These are phyloP conservation scores for Dione vanillae DNA, from an alignment of 2,888 invertebrate genomes.

Conservation along the genomic window DNA sequence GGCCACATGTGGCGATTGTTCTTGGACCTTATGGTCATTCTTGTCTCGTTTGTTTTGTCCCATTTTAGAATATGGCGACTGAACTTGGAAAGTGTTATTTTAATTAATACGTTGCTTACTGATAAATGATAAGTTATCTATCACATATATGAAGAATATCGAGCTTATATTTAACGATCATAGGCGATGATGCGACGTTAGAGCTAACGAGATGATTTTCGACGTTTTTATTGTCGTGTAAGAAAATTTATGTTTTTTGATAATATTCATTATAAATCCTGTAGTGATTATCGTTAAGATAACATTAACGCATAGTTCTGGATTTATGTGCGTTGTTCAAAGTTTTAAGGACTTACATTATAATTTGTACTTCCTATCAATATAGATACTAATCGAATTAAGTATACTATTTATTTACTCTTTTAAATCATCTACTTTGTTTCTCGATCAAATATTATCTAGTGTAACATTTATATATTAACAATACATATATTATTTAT, in stretches of 20 bases:
- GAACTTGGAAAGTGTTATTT: slow-evolving; percentile 74
- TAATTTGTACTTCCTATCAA: slow-evolving; percentile 7
- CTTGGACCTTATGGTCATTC: slow-evolving; percentile 82
- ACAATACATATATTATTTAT: too few relatives aligned
- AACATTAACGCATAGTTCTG: slow-evolving; percentile 17
- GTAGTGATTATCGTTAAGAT: slow-evolving; percentile 25
- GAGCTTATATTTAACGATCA: slow-evolving; percentile 19
- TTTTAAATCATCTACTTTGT: too few relatives aligned
- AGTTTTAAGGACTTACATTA: slow-evolving; percentile 17
- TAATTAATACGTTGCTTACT: slow-evolving; percentile 73
- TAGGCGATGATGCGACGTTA: not conserved
- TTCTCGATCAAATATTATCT: too few relatives aligned
- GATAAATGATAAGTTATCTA: slow-evolving; percentile 13
- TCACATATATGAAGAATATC: slow-evolving; percentile 10
- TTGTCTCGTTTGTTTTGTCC: slow-evolving; percentile 56
- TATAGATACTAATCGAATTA: not conserved
- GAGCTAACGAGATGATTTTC: slow-evolving; percentile 21
- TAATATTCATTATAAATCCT: slow-evolving; percentile 27
- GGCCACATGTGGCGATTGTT: slow-evolving; percentile 83
- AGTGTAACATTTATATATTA: too few relatives aligned
- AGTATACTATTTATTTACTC: not conserved
- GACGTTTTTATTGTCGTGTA: slow-evolving; percentile 22
- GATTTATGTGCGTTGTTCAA: slow-evolving; percentile 16
- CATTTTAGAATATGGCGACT: slow-evolving; percentile 63
- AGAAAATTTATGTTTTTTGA: slow-evolving; percentile 27